These are phyloP conservation scores for Cynoglossus semilaevis DNA, from an alignment of 2,113 vertebrate genomes.

Conservation along the genomic window DNA sequence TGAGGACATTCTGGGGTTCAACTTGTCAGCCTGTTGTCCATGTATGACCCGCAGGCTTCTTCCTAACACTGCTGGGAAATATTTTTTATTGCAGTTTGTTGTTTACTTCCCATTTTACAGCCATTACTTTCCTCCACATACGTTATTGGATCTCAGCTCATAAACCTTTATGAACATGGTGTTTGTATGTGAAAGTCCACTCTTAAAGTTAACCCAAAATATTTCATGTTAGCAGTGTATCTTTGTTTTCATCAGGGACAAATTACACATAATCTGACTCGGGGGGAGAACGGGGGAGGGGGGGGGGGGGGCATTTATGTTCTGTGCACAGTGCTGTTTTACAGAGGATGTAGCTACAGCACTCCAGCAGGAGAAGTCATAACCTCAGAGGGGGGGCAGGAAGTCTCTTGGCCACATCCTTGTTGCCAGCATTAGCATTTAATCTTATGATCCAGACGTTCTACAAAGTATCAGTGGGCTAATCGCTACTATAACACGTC, in stretches of 20 bases:
- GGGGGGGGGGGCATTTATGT: too few species aligned
- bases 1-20: neutral
- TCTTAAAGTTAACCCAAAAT: too few species aligned
- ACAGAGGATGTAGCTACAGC: slow-evolving; percentile 33
- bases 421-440: slow-evolving; percentile 47
- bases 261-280: too few species aligned
- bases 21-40: slow-evolving; percentile 17
- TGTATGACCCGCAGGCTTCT: slow-evolving; percentile 26
- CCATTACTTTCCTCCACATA: slow-evolving; percentile 40
- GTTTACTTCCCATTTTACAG: slow-evolving; percentile 38
- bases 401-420: slow-evolving; percentile 66
- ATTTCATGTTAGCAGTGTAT: too few species aligned
- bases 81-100: slow-evolving; percentile 30
- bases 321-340: slow-evolving; percentile 15
- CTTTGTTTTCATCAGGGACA: too few species aligned
- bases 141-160: slow-evolving; percentile 31
- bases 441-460: slow-evolving; percentile 58
- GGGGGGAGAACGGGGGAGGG: too few species aligned
- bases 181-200: too few species aligned
- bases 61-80: slow-evolving; percentile 44
- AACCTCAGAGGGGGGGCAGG: slow-evolving; percentile 50
- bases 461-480: slow-evolving; percentile 53
- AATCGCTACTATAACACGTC: slow-evolving; percentile 61
- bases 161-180: slow-evolving; percentile 2
- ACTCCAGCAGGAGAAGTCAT: slow-evolving; percentile 36